Percentiles rank a stretch among this genome's conserved stretches.
These are phyloP conservation scores for Polypedilum pembai DNA, from an alignment of 1,140 invertebrate genomes.

Conservation along the genomic window DNA sequence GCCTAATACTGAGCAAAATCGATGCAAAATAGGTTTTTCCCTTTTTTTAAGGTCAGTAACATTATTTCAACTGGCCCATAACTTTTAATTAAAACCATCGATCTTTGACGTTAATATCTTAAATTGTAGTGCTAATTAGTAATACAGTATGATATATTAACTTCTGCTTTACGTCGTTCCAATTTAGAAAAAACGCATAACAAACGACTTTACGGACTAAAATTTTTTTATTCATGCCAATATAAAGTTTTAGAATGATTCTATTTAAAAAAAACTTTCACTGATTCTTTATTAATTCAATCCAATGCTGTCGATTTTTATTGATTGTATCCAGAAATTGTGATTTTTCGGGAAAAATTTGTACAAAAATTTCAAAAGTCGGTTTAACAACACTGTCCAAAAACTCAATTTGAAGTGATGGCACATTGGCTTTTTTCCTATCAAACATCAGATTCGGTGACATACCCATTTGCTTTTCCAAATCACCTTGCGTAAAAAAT, in stretches of 20 bases:
- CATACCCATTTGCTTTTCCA: constrained; percentile 74
- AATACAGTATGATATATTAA: too few relatives aligned
- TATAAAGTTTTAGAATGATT: neutral
- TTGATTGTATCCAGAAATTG: constrained; percentile 36
- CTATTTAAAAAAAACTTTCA: neutral
- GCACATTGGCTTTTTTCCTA: constrained; percentile 70
- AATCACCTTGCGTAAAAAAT: constrained; percentile 81
- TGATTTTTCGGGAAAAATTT: constrained; percentile 32
- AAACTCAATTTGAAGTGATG: constrained; percentile 75
- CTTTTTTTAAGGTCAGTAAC: too few relatives aligned
- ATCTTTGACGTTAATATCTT: too few relatives aligned
- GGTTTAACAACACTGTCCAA: constrained; percentile 48
- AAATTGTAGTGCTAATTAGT: too few relatives aligned
- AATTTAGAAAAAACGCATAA: too few relatives aligned
- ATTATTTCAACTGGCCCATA: too few relatives aligned
- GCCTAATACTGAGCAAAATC: too few relatives aligned
- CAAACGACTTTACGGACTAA: too few relatives aligned
- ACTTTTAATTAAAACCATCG: too few relatives aligned
- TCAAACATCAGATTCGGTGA: constrained; percentile 74
- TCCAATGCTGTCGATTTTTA: constrained; percentile 39
- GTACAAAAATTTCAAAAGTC: constrained; percentile 36
- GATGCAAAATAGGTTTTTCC: too few relatives aligned
- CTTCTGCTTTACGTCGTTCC: too few relatives aligned
- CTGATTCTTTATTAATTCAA: constrained; percentile 32
- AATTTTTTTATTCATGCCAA: too few relatives aligned